Evolutionary conservation across 2,888 invertebrate genomes (phyloP).

Genomic region (Acanthoscelides obtectus): DNA sequence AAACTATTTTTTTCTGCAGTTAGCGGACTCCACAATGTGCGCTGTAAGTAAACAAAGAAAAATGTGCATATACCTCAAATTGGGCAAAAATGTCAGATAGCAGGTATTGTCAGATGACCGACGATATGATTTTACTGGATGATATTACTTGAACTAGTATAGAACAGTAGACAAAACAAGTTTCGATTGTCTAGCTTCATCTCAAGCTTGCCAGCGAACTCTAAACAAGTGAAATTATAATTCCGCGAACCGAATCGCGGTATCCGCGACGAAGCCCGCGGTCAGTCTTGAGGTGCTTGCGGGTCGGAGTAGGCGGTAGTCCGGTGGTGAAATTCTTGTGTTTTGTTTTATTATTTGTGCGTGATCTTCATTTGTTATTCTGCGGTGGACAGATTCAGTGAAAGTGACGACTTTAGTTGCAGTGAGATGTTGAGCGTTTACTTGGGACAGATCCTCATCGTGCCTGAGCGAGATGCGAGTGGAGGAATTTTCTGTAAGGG

Average conservation of each 20-base stretch:
- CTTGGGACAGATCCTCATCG: not conserved
- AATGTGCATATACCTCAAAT: too few species aligned
- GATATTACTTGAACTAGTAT: not conserved
- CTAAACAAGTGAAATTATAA: not conserved
- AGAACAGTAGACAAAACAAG: not conserved
- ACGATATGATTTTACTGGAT: too few species aligned
- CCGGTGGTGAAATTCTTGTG: not conserved
- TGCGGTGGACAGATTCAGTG: not conserved
- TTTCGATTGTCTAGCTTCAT: not conserved
- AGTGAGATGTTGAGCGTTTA: not conserved
- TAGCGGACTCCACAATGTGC: too few species aligned
- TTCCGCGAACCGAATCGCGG: not conserved
- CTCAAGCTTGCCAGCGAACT: not conserved
- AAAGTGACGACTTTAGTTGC: not conserved
- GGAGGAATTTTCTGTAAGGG: not conserved
- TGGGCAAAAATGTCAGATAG: too few species aligned
- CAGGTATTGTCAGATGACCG: too few species aligned
- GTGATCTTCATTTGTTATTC: not conserved
- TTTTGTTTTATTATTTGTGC: not conserved
- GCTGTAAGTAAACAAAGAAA: too few species aligned
- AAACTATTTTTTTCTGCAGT: too few species aligned
- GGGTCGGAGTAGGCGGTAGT: not conserved
- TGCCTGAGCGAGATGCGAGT: not conserved
- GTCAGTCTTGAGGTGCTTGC: not conserved
- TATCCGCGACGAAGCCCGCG: not conserved